A percentile compares a stretch with the other conserved stretches of the same genome.
These are phyloP conservation scores for Columba guinea DNA, from an alignment of 2,797 vertebrate species.

Conservation along the genomic window DNA sequence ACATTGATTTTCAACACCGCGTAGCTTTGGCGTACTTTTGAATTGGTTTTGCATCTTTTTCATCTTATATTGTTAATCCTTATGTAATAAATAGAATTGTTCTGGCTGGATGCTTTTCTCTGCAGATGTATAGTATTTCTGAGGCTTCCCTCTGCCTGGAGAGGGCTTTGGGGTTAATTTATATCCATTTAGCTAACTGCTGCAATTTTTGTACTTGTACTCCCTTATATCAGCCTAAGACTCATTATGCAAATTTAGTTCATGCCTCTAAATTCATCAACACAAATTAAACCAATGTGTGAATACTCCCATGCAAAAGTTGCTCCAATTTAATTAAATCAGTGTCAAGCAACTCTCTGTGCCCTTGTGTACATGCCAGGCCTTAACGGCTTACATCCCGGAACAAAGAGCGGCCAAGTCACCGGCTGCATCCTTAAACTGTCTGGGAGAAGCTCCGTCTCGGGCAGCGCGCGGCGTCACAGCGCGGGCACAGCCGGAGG, in stretches of 20 bases:
- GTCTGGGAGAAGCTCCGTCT: neutral
- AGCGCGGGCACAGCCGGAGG: neutral
- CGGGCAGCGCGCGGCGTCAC: neutral
- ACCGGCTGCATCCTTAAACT: neutral
- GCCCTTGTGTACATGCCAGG: neutral
- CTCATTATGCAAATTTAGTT: slow-evolving; percentile 55
- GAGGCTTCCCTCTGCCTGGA: neutral
- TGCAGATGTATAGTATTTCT: neutral
- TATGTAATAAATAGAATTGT: slow-evolving; percentile 16
- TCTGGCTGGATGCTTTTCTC: neutral
- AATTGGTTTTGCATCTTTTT: neutral
- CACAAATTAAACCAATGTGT: slow-evolving; percentile 23
- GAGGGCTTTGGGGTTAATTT: slow-evolving; percentile 37
- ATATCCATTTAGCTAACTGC: slow-evolving; percentile 43
- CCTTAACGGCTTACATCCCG: neutral
- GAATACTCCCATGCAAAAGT: neutral
- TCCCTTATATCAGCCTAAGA: neutral
- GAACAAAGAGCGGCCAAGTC: neutral
- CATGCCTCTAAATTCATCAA: slow-evolving; percentile 62
- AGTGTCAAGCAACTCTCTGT: neutral
- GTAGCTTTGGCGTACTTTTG: neutral
- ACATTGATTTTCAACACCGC: neutral
- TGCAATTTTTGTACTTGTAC: neutral
- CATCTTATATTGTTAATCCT: slow-evolving; percentile 6
- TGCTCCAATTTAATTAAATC: slow-evolving; percentile 15